Evolutionary conservation across 2,888 invertebrate genomes (phyloP), one percentile per base, ranked within the genome.

Genomic region (Tipula confusa): DNA sequence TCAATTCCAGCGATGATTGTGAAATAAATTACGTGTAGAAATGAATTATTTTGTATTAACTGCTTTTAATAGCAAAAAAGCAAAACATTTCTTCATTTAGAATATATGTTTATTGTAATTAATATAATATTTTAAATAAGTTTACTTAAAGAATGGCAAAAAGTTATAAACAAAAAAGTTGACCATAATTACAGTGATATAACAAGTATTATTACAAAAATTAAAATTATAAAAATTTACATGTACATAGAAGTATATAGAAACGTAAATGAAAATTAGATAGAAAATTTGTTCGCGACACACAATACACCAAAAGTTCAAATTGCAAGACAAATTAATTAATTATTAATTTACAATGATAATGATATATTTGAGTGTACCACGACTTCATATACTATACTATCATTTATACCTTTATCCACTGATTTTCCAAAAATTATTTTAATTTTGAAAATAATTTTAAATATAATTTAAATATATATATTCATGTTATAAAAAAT

Each of bases 371-470:
- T 80, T 29, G 29, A 80, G 29, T 82, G 33, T 36, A 82, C 88
- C 88, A 89, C 89, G 88, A 88, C 88, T 88, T 88, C 89, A 89
- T 88, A 88, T 89, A 88, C 87, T 87, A 89, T 87, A 88, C 85
- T 48, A 83, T 83, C 83, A 83, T 84, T 85, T 29, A 80, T n/a
- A 29, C 29, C 31, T 29, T 29, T 79, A 9, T 15, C 11, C 3
- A 29, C 1, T 80, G 5, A 29, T 80, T 80, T 15, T 80, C 15
- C 31, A 29, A 80, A 31, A 80, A 31, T 80, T 29, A 64, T 80
- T 15, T 29, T n/a, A 29, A 80, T 80, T 80, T 80, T 80, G n/a
- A 29, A 80, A 28, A 15, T 80, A 80, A 29, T 80, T 64, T 64
- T 33, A 33, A 9, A 9, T 6, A 24, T 18, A 24, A 9, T 33